Conservation (phyloP, 1,140 invertebrate species). For the Sogatella furcifera region DNA sequence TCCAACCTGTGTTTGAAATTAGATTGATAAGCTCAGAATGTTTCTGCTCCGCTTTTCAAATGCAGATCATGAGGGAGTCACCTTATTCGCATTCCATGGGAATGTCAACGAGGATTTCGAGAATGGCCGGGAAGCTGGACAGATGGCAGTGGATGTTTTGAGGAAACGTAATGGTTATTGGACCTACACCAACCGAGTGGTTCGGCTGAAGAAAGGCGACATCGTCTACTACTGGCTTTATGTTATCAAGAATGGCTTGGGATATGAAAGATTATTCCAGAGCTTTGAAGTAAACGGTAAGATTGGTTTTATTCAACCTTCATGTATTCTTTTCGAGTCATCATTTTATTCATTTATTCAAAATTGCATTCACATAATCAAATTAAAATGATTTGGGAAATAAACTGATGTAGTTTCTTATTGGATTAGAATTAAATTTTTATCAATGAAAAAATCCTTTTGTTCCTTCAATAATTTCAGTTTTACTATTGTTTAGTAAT, state of each 20-base stretch:
- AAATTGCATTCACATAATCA: too few relatives aligned
- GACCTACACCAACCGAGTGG: slow-evolving; percentile 51
- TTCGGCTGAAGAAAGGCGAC: slow-evolving; percentile 48
- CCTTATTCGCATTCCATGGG: slow-evolving; percentile 61
- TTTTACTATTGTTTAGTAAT: too few relatives aligned
- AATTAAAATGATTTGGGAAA: too few relatives aligned
- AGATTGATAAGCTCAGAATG: too few relatives aligned
- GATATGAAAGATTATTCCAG: slow-evolving; percentile 23
- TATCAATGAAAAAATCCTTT: too few relatives aligned
- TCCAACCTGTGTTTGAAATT: too few relatives aligned
- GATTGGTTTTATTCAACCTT: too few relatives aligned
- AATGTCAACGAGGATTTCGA: slow-evolving; percentile 63
- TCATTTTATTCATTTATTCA: too few relatives aligned
- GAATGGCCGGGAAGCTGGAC: slow-evolving; percentile 50
- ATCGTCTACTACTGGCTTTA: slow-evolving; percentile 64
- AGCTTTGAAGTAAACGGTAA: neutral
- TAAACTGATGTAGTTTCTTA: too few relatives aligned
- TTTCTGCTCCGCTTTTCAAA: slow-evolving; percentile 32
- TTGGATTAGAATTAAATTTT: too few relatives aligned
- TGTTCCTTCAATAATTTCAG: too few relatives aligned
- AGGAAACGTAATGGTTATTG: slow-evolving; percentile 51
- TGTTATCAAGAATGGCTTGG: slow-evolving; percentile 50
- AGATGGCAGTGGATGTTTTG: slow-evolving; percentile 52
- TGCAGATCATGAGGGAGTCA: slow-evolving; percentile 53
- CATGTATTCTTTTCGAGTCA: too few relatives aligned